Conservation (phyloP, 2,797 vertebrate genomes). For the Perodicticus potto region DNA sequence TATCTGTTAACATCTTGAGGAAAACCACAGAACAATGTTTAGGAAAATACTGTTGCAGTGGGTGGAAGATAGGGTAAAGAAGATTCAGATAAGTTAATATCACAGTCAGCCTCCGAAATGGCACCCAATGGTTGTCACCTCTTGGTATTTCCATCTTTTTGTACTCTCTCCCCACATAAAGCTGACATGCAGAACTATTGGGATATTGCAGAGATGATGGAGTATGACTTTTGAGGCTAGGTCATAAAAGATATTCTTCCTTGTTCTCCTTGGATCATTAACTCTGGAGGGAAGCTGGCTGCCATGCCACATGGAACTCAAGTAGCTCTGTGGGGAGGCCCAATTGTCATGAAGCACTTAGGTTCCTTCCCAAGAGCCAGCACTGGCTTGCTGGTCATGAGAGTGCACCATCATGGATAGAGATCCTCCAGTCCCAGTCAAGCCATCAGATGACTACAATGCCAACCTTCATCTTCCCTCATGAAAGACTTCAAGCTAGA, state of each 20-base stretch:
- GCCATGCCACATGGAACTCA: background rate
- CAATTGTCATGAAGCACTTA: background rate
- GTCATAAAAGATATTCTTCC: background rate
- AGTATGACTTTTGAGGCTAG: background rate
- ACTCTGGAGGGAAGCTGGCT: background rate
- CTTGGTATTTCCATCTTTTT: background rate
- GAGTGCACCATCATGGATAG: background rate
- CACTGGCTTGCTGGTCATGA: background rate
- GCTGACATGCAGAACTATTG: background rate
- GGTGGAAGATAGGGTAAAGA: background rate
- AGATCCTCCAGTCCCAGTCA: background rate
- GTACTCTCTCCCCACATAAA: no score
- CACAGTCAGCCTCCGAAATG: background rate
- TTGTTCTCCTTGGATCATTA: background rate
- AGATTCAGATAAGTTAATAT: background rate
- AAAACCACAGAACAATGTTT: background rate
- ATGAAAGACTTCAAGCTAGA: background rate
- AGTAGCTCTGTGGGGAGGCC: no score
- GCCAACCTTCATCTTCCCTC: background rate
- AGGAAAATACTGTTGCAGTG: background rate
- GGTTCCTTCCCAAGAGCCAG: background rate
- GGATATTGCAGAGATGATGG: background rate
- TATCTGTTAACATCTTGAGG: conserved; percentile 7
- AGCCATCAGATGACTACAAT: background rate
- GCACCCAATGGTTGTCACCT: background rate